phyloP scores from a whole-genome alignment of 2,113 vertebrate species.

The Probosciger aterrimus region DNA sequence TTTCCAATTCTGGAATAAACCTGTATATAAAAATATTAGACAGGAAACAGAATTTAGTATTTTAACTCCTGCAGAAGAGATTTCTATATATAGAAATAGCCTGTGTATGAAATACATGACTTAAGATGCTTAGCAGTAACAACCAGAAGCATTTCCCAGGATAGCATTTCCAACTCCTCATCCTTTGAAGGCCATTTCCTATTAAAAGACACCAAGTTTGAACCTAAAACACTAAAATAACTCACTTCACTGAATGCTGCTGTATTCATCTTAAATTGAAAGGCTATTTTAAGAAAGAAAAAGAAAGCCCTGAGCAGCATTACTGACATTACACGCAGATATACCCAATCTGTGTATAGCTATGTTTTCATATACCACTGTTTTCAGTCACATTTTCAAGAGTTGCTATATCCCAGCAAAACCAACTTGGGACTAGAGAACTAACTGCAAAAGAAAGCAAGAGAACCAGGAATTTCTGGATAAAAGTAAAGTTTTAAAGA shows the following conservation, averaged over 20 bases:
- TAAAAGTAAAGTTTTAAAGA: neutral
- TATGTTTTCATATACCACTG: neutral
- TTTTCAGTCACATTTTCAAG: neutral
- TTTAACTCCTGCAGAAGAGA: neutral
- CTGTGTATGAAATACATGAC: neutral
- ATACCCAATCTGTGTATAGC: neutral
- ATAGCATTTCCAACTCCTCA: neutral
- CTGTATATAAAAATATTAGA: conserved; percentile 58
- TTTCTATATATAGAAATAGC: neutral
- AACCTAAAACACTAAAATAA: neutral
- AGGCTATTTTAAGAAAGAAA: conserved; percentile 20
- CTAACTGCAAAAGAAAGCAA: neutral
- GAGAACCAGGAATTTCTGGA: neutral
- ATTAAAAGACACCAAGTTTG: neutral
- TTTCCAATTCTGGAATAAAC: conserved; percentile 55
- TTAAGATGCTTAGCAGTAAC: neutral
- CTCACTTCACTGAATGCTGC: neutral
- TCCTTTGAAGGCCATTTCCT: neutral
- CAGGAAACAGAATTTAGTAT: neutral
- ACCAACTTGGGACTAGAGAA: neutral
- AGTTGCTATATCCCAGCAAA: neutral
- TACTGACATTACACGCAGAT: neutral
- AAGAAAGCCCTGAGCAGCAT: conserved; percentile 10
- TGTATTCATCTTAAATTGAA: neutral
- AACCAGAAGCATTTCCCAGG: neutral